Percentiles rank a stretch among this genome's conserved stretches.
phyloP scores from a whole-genome alignment of 2,113 vertebrate species.

The Falcunculus frontatus region DNA sequence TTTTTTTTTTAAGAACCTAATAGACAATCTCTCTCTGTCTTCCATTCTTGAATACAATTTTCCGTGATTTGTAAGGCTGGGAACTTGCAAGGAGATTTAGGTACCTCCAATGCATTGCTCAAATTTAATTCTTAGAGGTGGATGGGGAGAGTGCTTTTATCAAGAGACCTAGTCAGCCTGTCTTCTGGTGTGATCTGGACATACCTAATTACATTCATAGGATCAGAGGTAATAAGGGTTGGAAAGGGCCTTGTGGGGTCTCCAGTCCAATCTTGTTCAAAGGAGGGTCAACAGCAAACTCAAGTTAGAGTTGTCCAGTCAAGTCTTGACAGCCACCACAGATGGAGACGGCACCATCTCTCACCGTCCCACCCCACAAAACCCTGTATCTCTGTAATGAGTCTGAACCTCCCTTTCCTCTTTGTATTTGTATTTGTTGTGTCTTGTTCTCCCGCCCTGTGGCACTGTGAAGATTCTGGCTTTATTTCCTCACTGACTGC shows the following conservation, averaged over 20 bases:
- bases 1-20: background rate
- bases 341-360: background rate
- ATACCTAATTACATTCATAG: background rate
- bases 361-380: background rate
- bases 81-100: background rate
- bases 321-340: background rate
- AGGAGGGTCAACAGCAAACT: background rate
- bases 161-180: background rate
- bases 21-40: background rate
- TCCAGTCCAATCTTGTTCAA: background rate
- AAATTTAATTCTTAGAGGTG: background rate
- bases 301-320: background rate
- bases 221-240: background rate
- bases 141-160: background rate
- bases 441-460: background rate
- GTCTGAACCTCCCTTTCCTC: background rate
- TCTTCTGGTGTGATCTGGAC: background rate
- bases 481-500: background rate
- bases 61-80: background rate
- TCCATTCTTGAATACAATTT: background rate
- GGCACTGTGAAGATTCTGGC: background rate
- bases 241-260: background rate
- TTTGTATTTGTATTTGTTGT: background rate
- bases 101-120: background rate
- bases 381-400: background rate